Base-by-base conservation (phyloP, 2,797 vertebrate genomes). In the Atherinosoma microstoma region DNA sequence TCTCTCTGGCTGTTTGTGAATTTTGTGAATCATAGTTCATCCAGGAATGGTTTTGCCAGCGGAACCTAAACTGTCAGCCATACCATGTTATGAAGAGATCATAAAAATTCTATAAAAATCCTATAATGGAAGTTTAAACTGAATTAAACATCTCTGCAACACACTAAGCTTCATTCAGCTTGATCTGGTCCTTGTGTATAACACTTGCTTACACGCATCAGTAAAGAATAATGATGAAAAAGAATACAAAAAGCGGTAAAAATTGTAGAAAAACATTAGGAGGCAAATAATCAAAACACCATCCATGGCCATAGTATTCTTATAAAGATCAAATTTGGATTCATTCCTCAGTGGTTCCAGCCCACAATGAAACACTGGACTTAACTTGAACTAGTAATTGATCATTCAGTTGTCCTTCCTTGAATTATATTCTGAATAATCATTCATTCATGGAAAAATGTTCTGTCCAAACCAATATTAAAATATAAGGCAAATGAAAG, bases 281-380 rank as follows among this genome's bases (percentile, higher is more conserved):
- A 90, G 70, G 68, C 77, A 79, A 90, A 84, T 74, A 70, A 91
- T 89, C 58, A 71, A 86, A 84, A 86, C 56, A 84, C 76, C 87
- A 78, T 69, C 72, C 53, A 73, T 73, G 84, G 84, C 84, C 82
- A 61, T 70, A 34, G 59, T 64, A 58, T 73, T 87, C 73, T 84
- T 78, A 68, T 76, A 74, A 87, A 78, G 77, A 67, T 81, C 74
- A 78, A 84, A 77, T 59, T 71, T 71, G 73, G 72, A 67, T 83
- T 56, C 29, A 74, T 79, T 80, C 69, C 67, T 87, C 65, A 88
- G 91, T 93, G 91, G 90, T 94, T 87, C 93, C 92, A 93, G 92
- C 89, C 91, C 92, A 91, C 92, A 92, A 58, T 92, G 78, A 94
- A 93, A 94, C 87, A 88, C 87, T 90, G 90, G 88, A 92, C 88